phyloP scores from a whole-genome alignment of 2,113 vertebrate species.

The Picathartes gymnocephalus region DNA sequence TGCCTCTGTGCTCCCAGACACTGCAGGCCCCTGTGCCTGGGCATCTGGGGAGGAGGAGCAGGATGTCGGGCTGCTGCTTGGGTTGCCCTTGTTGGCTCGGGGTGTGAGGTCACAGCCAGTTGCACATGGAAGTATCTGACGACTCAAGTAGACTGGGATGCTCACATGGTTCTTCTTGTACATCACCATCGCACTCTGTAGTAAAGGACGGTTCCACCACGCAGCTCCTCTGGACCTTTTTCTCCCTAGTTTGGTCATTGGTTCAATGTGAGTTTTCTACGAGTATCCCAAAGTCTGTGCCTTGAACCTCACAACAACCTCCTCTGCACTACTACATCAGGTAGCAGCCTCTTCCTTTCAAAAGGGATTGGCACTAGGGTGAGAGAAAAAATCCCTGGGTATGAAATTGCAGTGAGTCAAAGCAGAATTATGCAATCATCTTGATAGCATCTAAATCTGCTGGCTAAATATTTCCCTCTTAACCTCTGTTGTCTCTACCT shows the following conservation, averaged over 20 bases:
- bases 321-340: neutral
- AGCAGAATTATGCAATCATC: neutral
- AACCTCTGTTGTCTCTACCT: slow-evolving; percentile 50
- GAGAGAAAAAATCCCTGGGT: neutral
- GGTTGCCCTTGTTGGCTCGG: neutral
- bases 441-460: slow-evolving; percentile 59
- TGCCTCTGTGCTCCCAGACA: rapidly evolving
- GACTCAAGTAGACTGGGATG: neutral
- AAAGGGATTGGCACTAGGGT: neutral
- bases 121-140: neutral
- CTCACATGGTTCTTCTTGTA: neutral
- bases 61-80: neutral
- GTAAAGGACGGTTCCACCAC: rapidly evolving
- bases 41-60: neutral
- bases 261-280: neutral
- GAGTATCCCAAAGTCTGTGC: neutral
- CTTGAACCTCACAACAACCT: neutral
- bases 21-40: neutral
- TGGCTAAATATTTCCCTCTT: slow-evolving; percentile 47
- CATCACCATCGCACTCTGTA: rapidly evolving
- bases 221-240: neutral
- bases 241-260: neutral
- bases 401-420: slow-evolving; percentile 38
- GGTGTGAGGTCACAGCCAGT: neutral
- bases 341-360: neutral